A percentile compares a stretch with the other conserved stretches of the same genome.
Evolutionary conservation across 92 coral and sea anemone species (phyloP).

Genomic region (Epizoanthus scotinus): DNA sequence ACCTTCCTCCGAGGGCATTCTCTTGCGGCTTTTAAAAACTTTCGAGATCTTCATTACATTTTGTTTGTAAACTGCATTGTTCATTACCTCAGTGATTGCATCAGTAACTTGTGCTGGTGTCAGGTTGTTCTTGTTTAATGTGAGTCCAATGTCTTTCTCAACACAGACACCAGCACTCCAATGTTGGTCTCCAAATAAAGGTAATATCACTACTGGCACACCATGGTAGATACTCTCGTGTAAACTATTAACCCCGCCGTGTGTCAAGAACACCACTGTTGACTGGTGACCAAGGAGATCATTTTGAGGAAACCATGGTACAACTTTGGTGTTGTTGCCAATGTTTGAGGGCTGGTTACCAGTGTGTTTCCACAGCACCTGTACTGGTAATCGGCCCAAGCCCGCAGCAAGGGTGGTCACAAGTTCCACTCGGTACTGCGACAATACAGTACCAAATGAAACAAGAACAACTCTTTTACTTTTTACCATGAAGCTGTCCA

Average conservation of each 20-base stretch:
- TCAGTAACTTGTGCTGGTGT: conserved; percentile 11
- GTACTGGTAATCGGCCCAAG: background rate
- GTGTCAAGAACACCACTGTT: conserved; percentile 13
- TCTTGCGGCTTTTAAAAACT: conserved; percentile 32
- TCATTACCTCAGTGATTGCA: conserved; percentile 11
- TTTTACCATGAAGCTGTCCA: conserved; percentile 4
- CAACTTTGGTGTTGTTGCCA: conserved; percentile 20
- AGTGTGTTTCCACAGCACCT: conserved; percentile 30
- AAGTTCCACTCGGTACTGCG: background rate
- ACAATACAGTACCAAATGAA: conserved; percentile 18
- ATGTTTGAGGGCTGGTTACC: background rate
- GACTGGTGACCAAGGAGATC: conserved; percentile 30
- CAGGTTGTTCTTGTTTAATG: conserved; percentile 4
- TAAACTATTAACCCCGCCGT: conserved; percentile 18
- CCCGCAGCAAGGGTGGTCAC: background rate
- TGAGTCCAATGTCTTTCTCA: conserved; percentile 7
- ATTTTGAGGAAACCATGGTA: conserved; percentile 35
- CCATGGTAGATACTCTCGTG: conserved; percentile 27
- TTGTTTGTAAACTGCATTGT: conserved; percentile 33
- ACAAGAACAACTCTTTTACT: conserved; percentile 20
- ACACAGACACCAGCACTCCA: conserved; percentile 2
- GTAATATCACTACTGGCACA: conserved; percentile 24
- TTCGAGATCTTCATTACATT: conserved; percentile 41
- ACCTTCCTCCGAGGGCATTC: conserved; percentile 49
- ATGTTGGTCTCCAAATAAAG: conserved; percentile 4